Base-by-base conservation (phyloP, 2,797 vertebrate species). In the Arrhamphus sclerolepis region DNA sequence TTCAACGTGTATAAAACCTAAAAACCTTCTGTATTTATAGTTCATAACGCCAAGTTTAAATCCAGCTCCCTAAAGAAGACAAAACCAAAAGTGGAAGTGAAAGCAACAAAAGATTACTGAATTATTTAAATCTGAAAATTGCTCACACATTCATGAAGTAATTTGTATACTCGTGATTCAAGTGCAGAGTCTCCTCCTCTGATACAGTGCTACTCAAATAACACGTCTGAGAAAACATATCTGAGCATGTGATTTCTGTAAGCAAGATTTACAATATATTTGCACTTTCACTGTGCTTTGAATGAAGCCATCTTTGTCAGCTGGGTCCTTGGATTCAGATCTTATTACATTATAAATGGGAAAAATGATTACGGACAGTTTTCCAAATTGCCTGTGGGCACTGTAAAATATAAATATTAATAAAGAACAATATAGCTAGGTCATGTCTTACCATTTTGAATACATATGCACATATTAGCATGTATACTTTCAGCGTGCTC, bases 71-170 rank as follows among this genome's bases (percentile, higher is more conserved):
- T 17, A 7, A 28, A 61, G 21, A 58, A 31, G 22, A 31, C 24
- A 58, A 70, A 58, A 46, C n/a, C 31, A 26, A 28, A 21, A 28
- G 10, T 40, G 24, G 22, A 19, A 43, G 42, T 56, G 20, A 60
- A 56, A 59, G 59, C 10, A 43, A 54, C 56, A 66, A 74, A 70
- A 16, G 20, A 46, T 65, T 56, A 29, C 18, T 85, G 4, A 83
- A 85, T 81, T 72, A 87, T 80, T 87, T 70, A 82, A 55, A 66
- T 56, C 31, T 55, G 56, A 34, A 63, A 51, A 51, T 66, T 66
- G 42, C 48, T 75, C n/a, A 78, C 53, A 75, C 71, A 79, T 88
- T 84, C 52, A 88, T 70, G 61, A 61, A 42, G 56, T 43, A 6
- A 38, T 63, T 20, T 69, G 53, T 65, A 78, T 80, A 80, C 70